Percentiles rank a stretch among this genome's conserved stretches.
Conservation (phyloP, 92 coral and sea anemone genomes). For the Palythoa heliodiscus region DNA sequence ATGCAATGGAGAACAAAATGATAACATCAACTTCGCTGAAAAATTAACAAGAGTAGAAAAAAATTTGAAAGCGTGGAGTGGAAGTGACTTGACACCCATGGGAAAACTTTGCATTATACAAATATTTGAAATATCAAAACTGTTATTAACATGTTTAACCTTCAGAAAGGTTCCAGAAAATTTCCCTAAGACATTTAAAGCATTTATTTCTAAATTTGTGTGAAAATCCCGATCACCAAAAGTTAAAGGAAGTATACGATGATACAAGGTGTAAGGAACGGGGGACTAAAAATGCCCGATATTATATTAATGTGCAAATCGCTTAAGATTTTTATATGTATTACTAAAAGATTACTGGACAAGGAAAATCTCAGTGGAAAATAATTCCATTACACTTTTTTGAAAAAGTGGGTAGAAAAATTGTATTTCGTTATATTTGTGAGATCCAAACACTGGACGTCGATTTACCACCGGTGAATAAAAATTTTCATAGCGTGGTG, state of each 20-base stretch:
- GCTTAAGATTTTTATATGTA: constrained; percentile 12
- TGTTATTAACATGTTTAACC: constrained; percentile 1
- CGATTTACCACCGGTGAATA: constrained; percentile 1
- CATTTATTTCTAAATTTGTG: constrained; percentile 6
- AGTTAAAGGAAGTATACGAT: not conserved
- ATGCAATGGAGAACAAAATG: not conserved
- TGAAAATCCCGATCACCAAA: not conserved
- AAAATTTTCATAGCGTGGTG: too few relatives aligned
- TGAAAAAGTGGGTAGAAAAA: constrained; percentile 1
- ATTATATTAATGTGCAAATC: constrained; percentile 9
- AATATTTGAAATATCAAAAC: not conserved
- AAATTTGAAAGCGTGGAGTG: not conserved
- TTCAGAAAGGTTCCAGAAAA: not conserved
- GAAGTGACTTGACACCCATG: too few relatives aligned
- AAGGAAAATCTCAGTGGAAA: constrained; percentile 11
- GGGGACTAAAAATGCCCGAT: constrained; percentile 22
- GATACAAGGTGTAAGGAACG: not conserved
- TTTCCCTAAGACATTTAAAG: not conserved
- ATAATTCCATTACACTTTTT: constrained; percentile 1
- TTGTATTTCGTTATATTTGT: not conserved
- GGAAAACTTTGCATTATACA: not conserved
- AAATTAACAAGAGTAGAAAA: not conserved
- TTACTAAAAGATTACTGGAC: not conserved
- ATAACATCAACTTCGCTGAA: not conserved
- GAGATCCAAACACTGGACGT: not conserved